Conservation (phyloP, 2,113 vertebrate genomes). For the Nothobranchius kuhntae region DNA sequence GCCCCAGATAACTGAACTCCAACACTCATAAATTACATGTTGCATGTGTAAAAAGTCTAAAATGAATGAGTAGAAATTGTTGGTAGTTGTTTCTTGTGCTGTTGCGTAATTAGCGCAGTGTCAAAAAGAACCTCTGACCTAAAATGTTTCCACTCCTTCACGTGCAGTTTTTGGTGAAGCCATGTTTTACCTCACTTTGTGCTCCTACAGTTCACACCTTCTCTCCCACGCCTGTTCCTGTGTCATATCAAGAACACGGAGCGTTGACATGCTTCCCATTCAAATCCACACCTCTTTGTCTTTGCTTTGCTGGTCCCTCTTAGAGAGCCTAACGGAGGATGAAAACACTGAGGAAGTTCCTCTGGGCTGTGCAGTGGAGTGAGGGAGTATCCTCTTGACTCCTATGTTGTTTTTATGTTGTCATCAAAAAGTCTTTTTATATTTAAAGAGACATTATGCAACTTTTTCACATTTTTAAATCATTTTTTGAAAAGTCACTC, state of each 20-base stretch:
- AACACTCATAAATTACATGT: conserved; percentile 2
- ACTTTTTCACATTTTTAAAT: too few relatives aligned
- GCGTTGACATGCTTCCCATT: background rate
- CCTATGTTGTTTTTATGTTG: too few relatives aligned
- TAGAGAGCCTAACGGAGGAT: background rate
- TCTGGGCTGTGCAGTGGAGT: background rate
- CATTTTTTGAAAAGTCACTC: too few relatives aligned
- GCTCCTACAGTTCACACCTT: background rate
- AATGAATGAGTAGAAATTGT: background rate
- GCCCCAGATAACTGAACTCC: conserved; percentile 8
- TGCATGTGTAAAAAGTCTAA: background rate
- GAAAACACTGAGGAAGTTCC: too few relatives aligned
- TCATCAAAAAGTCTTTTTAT: too few relatives aligned
- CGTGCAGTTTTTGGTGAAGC: background rate
- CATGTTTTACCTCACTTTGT: background rate
- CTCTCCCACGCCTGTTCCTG: background rate
- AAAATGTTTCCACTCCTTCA: background rate
- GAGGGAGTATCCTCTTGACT: background rate
- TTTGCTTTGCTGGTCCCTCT: background rate
- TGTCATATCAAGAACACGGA: conserved; percentile 5
- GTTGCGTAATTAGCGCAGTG: background rate
- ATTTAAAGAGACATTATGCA: too few relatives aligned
- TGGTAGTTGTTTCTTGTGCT: background rate
- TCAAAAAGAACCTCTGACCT: background rate
- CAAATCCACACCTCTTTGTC: background rate